phyloP scores from a whole-genome alignment of 2,113 vertebrate genomes.

The Odontesthes bonariensis region DNA sequence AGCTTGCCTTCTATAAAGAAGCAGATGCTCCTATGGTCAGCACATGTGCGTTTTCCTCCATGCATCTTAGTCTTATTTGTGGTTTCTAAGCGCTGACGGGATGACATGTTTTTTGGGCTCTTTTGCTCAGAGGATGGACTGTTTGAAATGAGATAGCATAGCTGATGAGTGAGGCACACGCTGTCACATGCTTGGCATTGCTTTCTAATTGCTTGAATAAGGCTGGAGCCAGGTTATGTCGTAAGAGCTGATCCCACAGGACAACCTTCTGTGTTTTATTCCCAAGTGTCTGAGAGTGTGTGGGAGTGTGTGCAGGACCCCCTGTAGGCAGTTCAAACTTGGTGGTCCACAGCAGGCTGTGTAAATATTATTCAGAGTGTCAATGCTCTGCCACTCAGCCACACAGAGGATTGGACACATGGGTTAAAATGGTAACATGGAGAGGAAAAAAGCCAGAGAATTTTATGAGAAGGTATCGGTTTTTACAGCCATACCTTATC shows the following conservation, averaged over 20 bases:
- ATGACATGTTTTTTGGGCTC: neutral
- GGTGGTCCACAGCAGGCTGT: slow-evolving; percentile 68
- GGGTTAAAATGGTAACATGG: neutral
- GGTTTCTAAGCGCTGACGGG: neutral
- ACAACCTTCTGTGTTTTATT: slow-evolving; percentile 29
- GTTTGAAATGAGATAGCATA: slow-evolving; percentile 28
- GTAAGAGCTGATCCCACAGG: slow-evolving; percentile 32
- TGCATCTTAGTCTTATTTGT: neutral
- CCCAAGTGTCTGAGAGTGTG: slow-evolving; percentile 20
- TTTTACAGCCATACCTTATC: neutral
- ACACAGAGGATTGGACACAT: slow-evolving; percentile 34
- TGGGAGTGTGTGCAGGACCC: slow-evolving; percentile 31
- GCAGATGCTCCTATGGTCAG: slow-evolving; percentile 38
- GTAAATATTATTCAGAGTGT: slow-evolving; percentile 72
- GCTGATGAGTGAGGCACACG: slow-evolving; percentile 30
- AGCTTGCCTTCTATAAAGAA: neutral
- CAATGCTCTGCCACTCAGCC: slow-evolving; percentile 52
- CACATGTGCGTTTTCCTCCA: neutral
- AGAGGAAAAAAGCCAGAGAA: neutral
- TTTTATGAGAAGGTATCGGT: neutral
- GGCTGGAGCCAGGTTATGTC: slow-evolving; percentile 36
- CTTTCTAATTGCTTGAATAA: slow-evolving; percentile 26
- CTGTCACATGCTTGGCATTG: slow-evolving; percentile 40
- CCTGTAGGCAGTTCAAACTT: slow-evolving; percentile 57
- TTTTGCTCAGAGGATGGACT: slow-evolving; percentile 8